phyloP scores from a whole-genome alignment of 2,888 invertebrate species.

The Habrosyne pyritoides region DNA sequence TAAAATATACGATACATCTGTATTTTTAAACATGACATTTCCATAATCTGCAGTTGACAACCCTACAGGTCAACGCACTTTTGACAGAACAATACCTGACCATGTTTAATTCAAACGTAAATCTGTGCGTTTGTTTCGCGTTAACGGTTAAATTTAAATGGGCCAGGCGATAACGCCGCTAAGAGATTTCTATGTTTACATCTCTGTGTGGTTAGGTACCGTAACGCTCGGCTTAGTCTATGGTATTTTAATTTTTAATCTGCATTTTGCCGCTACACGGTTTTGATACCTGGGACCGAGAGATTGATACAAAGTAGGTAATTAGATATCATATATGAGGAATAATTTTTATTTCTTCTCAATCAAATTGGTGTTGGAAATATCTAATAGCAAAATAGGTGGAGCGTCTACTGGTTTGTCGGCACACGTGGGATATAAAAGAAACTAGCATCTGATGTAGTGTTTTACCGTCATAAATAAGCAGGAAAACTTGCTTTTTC shows the following conservation, averaged over 20 bases:
- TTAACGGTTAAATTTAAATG: conserved; percentile 21
- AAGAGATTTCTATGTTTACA: neutral
- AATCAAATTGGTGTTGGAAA: too few relatives aligned
- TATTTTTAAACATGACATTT: too few relatives aligned
- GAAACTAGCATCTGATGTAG: too few relatives aligned
- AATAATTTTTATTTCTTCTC: neutral
- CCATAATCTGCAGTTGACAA: conserved; percentile 1
- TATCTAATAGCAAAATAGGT: too few relatives aligned
- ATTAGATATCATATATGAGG: too few relatives aligned
- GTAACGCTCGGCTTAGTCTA: conserved; percentile 1
- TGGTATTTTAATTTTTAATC: conserved; percentile 4
- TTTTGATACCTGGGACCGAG: too few relatives aligned
- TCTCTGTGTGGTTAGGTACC: neutral
- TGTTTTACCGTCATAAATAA: too few relatives aligned
- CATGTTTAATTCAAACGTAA: conserved; percentile 37
- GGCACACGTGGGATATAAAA: too few relatives aligned
- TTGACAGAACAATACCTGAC: conserved; percentile 43
- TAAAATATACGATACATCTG: too few relatives aligned
- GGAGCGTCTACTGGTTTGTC: too few relatives aligned
- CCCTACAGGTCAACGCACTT: conserved; percentile 27
- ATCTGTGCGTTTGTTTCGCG: conserved; percentile 29
- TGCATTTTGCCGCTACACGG: neutral
- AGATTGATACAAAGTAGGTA: too few relatives aligned
- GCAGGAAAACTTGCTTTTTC: too few relatives aligned
- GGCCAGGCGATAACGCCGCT: conserved; percentile 6